Conservation (phyloP, 2,888 invertebrate species). For the Apodemia hepburni region DNA sequence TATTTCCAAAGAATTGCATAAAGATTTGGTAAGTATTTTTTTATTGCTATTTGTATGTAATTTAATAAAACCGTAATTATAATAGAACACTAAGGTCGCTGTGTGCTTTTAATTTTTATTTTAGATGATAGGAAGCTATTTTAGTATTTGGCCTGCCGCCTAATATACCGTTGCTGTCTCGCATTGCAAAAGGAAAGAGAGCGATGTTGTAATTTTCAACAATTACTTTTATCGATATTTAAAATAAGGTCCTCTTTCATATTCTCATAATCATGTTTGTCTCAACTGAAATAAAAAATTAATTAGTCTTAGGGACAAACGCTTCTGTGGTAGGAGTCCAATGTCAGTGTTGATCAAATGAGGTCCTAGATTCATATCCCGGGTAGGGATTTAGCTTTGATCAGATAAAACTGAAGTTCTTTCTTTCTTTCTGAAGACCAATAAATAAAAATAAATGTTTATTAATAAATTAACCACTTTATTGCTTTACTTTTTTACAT, state of each 20-base stretch:
- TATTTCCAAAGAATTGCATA: conserved; percentile 96
- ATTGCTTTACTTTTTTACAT: too few relatives aligned
- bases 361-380: too few relatives aligned
- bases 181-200: conserved; percentile 39
- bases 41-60: conserved; percentile 17
- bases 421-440: too few relatives aligned
- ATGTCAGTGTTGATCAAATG: too few relatives aligned
- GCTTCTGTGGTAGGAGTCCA: too few relatives aligned
- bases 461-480: too few relatives aligned
- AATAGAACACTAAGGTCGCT: conserved; percentile 50
- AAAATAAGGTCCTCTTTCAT: neutral
- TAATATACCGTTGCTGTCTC: conserved; percentile 60
- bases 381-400: too few relatives aligned
- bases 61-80: conserved; percentile 15
- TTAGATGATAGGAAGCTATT: conserved; percentile 64
- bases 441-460: too few relatives aligned
- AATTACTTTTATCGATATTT: neutral
- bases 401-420: too few relatives aligned
- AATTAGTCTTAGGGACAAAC: too few relatives aligned
- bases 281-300: too few relatives aligned
- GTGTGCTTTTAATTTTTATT: conserved; percentile 65
- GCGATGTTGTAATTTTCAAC: conserved; percentile 21
- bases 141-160: conserved; percentile 77
- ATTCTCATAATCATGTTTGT: too few relatives aligned
- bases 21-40: conserved; percentile 91